A percentile compares a stretch with the other conserved stretches of the same genome.
Evolutionary conservation across 2,888 invertebrate genomes (phyloP).

Genomic region (Microchrysa polita): DNA sequence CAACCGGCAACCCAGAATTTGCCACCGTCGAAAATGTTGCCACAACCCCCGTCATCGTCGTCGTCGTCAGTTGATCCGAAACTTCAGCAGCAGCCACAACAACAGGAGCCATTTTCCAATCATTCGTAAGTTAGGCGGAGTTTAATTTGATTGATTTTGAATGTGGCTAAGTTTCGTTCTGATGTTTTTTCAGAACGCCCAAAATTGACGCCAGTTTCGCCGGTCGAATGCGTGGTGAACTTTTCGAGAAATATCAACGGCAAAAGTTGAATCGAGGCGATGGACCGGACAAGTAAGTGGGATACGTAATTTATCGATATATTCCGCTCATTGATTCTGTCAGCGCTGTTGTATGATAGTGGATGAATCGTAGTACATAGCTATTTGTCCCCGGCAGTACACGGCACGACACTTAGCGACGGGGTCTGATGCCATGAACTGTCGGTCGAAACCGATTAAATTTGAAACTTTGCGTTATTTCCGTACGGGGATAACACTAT

Average conservation of each 20-base stretch:
- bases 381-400: too few species aligned
- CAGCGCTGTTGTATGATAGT: too few species aligned
- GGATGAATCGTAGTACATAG: too few species aligned
- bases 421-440: too few species aligned
- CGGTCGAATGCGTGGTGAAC: constrained; percentile 54
- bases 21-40: neutral
- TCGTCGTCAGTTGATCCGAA: neutral
- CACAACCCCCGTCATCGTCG: neutral
- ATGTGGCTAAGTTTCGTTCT: neutral
- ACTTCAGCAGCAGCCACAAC: too few species aligned
- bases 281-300: constrained; percentile 23
- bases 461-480: too few species aligned
- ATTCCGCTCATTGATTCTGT: too few species aligned
- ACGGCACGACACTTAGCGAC: too few species aligned
- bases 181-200: constrained; percentile 19
- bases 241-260: constrained; percentile 55
- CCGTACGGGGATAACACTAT: too few species aligned
- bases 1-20: constrained; percentile 23
- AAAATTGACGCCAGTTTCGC: constrained; percentile 51
- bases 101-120: constrained; percentile 18
- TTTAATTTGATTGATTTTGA: neutral
- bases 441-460: too few species aligned
- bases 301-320: too few species aligned
- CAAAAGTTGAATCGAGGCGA: constrained; percentile 54
- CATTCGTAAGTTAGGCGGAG: constrained; percentile 23